phyloP scores from a whole-genome alignment of 2,888 invertebrate species.

The Ichneumoninae sp. region DNA sequence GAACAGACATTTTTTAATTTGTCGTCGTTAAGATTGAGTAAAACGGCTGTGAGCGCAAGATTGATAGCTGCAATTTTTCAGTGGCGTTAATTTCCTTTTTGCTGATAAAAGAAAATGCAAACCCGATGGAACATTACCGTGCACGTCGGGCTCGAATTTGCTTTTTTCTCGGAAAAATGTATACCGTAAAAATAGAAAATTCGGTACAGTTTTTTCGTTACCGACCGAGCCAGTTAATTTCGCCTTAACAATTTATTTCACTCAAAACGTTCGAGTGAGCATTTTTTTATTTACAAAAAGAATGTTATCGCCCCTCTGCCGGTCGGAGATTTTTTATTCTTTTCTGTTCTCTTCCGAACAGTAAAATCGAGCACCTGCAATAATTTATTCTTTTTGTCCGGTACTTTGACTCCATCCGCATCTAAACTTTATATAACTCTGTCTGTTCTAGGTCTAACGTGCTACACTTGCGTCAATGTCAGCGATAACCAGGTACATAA shows the following conservation, averaged over 20 bases:
- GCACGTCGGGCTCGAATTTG: too few relatives aligned
- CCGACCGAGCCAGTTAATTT: not conserved
- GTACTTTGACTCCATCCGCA: not conserved
- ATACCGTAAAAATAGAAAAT: too few relatives aligned
- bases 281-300: not conserved
- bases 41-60: not conserved
- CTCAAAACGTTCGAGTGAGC: not conserved
- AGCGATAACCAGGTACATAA: slow-evolving; percentile 86
- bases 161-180: too few relatives aligned
- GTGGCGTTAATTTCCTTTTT: too few relatives aligned
- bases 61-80: too few relatives aligned
- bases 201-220: not conserved
- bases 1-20: not conserved
- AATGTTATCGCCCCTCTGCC: not conserved
- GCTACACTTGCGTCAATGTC: slow-evolving; percentile 88
- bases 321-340: not conserved
- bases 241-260: not conserved
- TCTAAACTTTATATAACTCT: slow-evolving; percentile 23
- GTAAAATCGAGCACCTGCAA: not conserved
- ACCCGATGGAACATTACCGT: too few relatives aligned
- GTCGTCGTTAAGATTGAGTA: not conserved
- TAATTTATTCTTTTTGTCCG: not conserved
- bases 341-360: not conserved
- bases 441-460: slow-evolving; percentile 84
- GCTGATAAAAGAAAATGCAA: too few relatives aligned